Base-by-base conservation (phyloP, 2,888 invertebrate species). In the Tetanocera ferruginea region DNA sequence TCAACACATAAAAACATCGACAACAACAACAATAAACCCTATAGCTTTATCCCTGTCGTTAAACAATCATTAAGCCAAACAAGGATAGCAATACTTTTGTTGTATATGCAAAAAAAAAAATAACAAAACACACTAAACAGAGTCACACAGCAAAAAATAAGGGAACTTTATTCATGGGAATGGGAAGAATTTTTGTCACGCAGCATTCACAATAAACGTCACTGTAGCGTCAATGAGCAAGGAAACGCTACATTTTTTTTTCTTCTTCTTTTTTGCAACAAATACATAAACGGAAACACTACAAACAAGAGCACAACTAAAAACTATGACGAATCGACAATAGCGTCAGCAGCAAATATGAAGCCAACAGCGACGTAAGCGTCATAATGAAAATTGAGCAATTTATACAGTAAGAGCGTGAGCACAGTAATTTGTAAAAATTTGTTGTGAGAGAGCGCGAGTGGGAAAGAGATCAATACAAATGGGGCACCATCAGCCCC, bases 261-360 rank as follows among this genome's bases (percentile, higher is more conserved):
- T n/a, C n/a, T n/a, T n/a, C n/a, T n/a, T n/a, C n/a, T n/a, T n/a
- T n/a, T n/a, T n/a, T n/a, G n/a, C n/a, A n/a, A n/a, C n/a, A n/a
- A n/a, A n/a, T n/a, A n/a, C n/a, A n/a, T n/a, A n/a, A n/a, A n/a
- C n/a, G n/a, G n/a, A n/a, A n/a, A 28, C 25, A 77, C 62, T 28
- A 74, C 43, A 19, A 5, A 3, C 28, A 28, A 34, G 34, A 31
- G 31, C 9, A 11, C 11, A 64, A 64, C 64, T 6, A 31, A 64
- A 64, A 64, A n/a, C n/a, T 64, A 64, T 64, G 31, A n/a, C 17
- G n/a, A 64, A 31, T 34, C 28, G 34, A 64, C 31, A 64, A 17
- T 25, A 37, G 43, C 37, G 11, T 34, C 9, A 37, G 23, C 5
- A 52, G n/a, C 51, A 9, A 51, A 51, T 5, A 5, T 2, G 8